Conservation (phyloP, 2,113 vertebrate species). For the Microtus ochrogaster region DNA sequence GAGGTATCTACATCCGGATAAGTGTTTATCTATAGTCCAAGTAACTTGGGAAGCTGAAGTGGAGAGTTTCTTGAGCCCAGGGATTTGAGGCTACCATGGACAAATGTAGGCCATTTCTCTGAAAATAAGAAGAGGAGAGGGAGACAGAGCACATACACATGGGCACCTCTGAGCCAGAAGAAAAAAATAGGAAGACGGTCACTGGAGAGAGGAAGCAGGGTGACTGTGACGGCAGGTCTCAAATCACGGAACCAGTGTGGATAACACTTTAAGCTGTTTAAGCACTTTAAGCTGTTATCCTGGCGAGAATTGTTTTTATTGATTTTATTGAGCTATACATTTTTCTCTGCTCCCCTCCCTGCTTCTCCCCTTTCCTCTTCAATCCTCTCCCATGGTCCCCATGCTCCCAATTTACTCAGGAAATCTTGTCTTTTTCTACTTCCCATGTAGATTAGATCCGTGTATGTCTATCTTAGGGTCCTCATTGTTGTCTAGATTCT, state of each 20-base stretch:
- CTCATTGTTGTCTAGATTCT: too few species aligned
- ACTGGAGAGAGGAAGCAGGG: neutral
- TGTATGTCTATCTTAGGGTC: too few species aligned
- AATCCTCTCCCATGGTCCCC: too few species aligned
- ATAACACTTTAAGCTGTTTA: neutral
- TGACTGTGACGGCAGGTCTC: neutral
- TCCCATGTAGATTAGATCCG: too few species aligned
- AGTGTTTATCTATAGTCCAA: neutral
- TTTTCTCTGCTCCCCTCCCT: too few species aligned
- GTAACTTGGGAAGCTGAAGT: neutral
- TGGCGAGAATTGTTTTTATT: neutral
- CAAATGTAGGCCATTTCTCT: neutral
- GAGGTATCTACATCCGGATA: neutral
- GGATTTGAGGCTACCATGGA: neutral
- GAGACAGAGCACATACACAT: neutral
- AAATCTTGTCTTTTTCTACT: too few species aligned
- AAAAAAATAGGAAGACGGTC: neutral
- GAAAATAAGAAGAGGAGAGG: neutral
- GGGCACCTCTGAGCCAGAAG: neutral
- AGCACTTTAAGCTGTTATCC: neutral
- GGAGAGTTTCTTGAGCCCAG: neutral
- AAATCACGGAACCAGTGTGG: neutral
- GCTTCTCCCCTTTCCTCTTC: too few species aligned
- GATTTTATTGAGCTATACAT: too few species aligned
- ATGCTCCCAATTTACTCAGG: too few species aligned